Evolutionary conservation across 2,113 vertebrate genomes (phyloP), one percentile per base, ranked within the genome.

Genomic region (Thamnophis sirtalis): DNA sequence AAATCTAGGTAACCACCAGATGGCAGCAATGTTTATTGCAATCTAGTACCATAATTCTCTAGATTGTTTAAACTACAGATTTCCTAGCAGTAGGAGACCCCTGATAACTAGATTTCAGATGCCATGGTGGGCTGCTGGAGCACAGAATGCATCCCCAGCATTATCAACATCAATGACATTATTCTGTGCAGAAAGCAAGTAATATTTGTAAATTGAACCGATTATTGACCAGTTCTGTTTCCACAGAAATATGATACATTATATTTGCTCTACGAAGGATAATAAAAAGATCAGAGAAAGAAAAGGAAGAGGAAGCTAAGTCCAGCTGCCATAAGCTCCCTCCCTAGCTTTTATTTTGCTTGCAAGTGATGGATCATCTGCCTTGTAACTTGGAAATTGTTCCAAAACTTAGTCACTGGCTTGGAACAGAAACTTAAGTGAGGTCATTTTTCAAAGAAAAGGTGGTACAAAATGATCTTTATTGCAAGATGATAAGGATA

Each of bases 401-500:
- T 93, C 88, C 68, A 90, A 88, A 88, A 13, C 53, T 84, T 88
- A 91, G 51, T 91, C 80, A 85, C 8, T 86, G 55, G 51, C 15
- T 63, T 56, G 21, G 49, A 53, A 28, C n/a, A 6, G 4, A 21
- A 63, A n/a, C 6, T 55, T 88, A 63, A 86, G 13, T 85, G 55
- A 84, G 55, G 9, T 84, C 22, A 90, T 88, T 19, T 58, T 91
- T 91, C 91, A 85, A 90, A 85, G 15, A 50, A 60, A 58, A 56
- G 24, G 55, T 87, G 11, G 53, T 88, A 54, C 51, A 80, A 49
- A 53, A 43, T 91, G 38, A 86, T 90, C 80, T 90, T 60, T 90
- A 26, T 53, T 60, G 5, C 80, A n/a, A 51, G 48, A 90, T 84
- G 86, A 90, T 88, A 48, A 43, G 86, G 58, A 17, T 48, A 89